Evolutionary conservation across 2,888 invertebrate species (phyloP).

Genomic region (Therioaphis trifolii): DNA sequence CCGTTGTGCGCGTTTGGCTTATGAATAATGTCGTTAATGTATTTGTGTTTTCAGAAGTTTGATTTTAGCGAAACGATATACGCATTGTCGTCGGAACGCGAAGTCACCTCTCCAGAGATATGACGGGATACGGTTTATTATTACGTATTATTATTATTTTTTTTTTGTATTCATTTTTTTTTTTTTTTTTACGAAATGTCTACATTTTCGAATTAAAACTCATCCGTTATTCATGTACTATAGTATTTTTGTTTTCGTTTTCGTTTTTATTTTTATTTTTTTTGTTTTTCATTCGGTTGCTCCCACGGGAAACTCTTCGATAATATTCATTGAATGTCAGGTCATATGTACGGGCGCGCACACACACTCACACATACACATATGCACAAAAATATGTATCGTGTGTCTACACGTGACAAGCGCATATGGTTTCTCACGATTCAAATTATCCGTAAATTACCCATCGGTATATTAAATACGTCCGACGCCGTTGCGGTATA

Average conservation of each 20-base stretch:
- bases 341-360: background rate
- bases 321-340: constrained; percentile 29
- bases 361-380: too few relatives aligned
- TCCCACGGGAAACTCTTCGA: constrained; percentile 17
- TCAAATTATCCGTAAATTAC: constrained; percentile 27
- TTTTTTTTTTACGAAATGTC: constrained; percentile 25
- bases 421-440: too few relatives aligned
- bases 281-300: background rate
- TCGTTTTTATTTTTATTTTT: background rate
- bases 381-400: background rate
- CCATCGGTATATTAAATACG: background rate
- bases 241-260: background rate
- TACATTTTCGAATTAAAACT: constrained; percentile 48
- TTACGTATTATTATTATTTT: too few relatives aligned
- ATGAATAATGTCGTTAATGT: constrained; percentile 17
- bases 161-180: too few relatives aligned
- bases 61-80: background rate
- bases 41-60: constrained; percentile 31
- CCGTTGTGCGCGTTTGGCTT: background rate
- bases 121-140: constrained; percentile 5
- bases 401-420: constrained; percentile 13
- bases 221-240: constrained; percentile 41
- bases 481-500: background rate
- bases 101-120: constrained; percentile 44
- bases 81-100: constrained; percentile 9